These are phyloP conservation scores for Drymodes brunneopygia DNA, from an alignment of 2,113 vertebrate species.

Conservation along the genomic window DNA sequence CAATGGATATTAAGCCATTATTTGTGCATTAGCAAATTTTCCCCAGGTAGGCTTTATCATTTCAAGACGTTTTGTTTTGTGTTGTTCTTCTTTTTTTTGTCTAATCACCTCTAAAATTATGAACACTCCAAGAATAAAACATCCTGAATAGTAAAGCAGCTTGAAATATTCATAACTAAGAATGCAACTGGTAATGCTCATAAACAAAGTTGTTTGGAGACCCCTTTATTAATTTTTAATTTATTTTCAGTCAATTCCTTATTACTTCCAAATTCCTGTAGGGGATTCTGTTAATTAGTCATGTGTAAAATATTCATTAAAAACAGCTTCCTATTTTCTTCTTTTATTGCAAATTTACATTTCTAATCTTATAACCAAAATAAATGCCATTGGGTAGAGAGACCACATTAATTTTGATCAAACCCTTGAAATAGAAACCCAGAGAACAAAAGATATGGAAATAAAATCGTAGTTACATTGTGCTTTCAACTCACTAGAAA, in stretches of 20 bases:
- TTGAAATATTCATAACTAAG: constrained; percentile 82
- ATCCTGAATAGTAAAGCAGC: constrained; percentile 73
- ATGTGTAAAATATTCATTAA: constrained; percentile 84
- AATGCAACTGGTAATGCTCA: constrained; percentile 76
- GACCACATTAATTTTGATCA: constrained; percentile 77
- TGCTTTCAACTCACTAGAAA: not conserved
- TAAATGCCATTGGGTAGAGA: constrained; percentile 75
- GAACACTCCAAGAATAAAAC: constrained; percentile 73
- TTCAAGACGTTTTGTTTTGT: constrained; percentile 70
- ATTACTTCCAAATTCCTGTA: constrained; percentile 79
- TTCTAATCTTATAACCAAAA: constrained; percentile 81
- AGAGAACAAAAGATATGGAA: constrained; percentile 56
- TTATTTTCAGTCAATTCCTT: constrained; percentile 80
- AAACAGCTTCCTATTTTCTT: constrained; percentile 77
- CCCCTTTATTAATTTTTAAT: constrained; percentile 84
- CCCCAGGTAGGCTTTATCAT: constrained; percentile 69
- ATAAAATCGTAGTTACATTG: constrained; percentile 19
- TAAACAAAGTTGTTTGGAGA: constrained; percentile 82
- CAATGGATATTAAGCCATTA: constrained; percentile 70
- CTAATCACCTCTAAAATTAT: constrained; percentile 79
- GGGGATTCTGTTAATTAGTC: constrained; percentile 82
- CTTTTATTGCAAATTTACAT: constrained; percentile 82
- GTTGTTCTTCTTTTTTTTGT: constrained; percentile 58
- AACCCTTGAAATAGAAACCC: constrained; percentile 57
- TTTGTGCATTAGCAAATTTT: constrained; percentile 73